Conservation (phyloP, 2,888 invertebrate genomes). For the Diachrysia chrysitis region DNA sequence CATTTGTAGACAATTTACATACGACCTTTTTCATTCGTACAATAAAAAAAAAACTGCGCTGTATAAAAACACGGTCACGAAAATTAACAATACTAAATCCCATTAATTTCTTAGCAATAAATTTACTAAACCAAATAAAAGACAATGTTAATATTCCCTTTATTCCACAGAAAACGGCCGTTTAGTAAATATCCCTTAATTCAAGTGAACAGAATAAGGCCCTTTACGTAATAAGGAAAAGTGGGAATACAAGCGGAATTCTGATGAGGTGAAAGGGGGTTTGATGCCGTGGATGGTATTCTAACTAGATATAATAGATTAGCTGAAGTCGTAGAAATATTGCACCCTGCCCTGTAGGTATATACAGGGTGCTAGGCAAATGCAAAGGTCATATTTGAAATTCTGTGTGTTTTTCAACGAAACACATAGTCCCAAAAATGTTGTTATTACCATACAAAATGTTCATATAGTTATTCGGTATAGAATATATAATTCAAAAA, state of each 20-base stretch:
- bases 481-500: too few species aligned
- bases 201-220: constrained; percentile 24
- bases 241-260: constrained; percentile 21
- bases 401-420: too few species aligned
- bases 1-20: too few species aligned
- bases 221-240: constrained; percentile 23
- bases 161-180: constrained; percentile 8
- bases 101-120: neutral
- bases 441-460: too few species aligned
- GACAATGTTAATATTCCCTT: constrained; percentile 17
- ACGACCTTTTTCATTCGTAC: too few species aligned
- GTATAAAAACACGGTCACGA: neutral
- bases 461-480: too few species aligned
- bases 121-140: neutral
- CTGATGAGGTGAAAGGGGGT: constrained; percentile 19
- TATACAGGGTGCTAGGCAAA: too few species aligned
- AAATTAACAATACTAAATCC: neutral
- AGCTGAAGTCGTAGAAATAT: neutral
- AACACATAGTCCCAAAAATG: too few species aligned
- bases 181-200: constrained; percentile 22
- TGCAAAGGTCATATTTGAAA: too few species aligned
- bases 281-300: neutral
- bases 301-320: neutral
- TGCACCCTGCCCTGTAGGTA: too few species aligned
- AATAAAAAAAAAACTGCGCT: too few species aligned